Percentiles rank a stretch among this genome's conserved stretches.
phyloP scores from a whole-genome alignment of 1,140 invertebrate genomes.

The Zaprionus taronus region DNA sequence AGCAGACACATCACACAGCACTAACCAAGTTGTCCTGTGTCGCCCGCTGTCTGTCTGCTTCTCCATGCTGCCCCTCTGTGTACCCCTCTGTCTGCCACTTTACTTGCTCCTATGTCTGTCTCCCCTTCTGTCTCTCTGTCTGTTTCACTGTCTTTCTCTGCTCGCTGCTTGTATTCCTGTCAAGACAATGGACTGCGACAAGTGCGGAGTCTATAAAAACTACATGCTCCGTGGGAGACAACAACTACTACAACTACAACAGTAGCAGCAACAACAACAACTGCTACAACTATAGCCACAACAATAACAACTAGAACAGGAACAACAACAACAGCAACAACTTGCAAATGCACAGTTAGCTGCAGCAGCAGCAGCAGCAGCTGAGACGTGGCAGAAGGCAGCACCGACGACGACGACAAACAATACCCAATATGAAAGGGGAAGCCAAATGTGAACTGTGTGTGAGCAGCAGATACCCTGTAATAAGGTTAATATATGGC shows the following conservation, averaged over 20 bases:
- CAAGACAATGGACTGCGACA: conserved; percentile 78
- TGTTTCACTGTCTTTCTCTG: background rate
- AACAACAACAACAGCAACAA: conserved; percentile 73
- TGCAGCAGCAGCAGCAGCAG: conserved; percentile 7
- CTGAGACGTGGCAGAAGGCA: background rate
- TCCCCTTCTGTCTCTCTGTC: background rate
- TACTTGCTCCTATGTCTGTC: conserved; percentile 4
- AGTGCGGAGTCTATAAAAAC: conserved; percentile 79
- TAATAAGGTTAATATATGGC: background rate
- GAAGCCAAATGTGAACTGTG: background rate
- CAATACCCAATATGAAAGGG: conserved; percentile 2
- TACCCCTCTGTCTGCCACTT: background rate
- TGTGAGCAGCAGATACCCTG: background rate
- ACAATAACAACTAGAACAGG: conserved; percentile 17
- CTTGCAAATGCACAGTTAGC: conserved; percentile 50
- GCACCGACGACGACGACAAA: conserved; percentile 11
- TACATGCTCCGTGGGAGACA: conserved; percentile 32
- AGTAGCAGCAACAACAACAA: conserved; percentile 31
- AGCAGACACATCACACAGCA: conserved; percentile 38
- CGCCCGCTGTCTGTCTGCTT: background rate
- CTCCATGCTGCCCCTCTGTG: too few species aligned
- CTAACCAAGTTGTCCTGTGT: conserved; percentile 39
- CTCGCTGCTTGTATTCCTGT: conserved; percentile 26
- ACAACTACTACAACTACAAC: conserved; percentile 64
- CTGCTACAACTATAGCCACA: conserved; percentile 65